phyloP scores from a whole-genome alignment of 2,888 invertebrate genomes.

The Pseudococcus jackbeardsleyi region DNA sequence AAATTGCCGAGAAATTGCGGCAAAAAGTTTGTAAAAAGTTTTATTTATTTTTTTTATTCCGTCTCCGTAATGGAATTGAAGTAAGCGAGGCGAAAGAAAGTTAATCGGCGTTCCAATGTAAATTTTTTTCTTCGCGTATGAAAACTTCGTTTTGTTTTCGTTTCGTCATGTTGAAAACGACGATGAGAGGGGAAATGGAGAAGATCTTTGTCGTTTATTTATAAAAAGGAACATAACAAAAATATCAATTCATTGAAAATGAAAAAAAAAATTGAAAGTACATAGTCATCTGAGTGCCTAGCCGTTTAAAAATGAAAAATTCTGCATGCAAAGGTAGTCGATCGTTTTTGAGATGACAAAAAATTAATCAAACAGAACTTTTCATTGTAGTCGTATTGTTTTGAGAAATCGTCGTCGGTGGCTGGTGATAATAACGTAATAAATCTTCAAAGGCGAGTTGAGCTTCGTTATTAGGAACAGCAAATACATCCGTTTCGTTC shows the following conservation, averaged over 20 bases:
- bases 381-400: background rate
- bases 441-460: background rate
- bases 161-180: background rate
- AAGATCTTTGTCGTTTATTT: background rate
- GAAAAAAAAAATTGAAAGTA: no score
- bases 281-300: no score
- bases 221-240: background rate
- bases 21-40: conserved; percentile 21
- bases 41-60: background rate
- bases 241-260: background rate
- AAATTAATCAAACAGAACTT: background rate
- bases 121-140: background rate
- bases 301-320: no score
- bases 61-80: background rate
- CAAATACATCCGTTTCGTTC: background rate
- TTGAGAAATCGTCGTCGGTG: background rate
- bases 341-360: background rate
- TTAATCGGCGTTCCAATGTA: conserved; percentile 24
- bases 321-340: no score
- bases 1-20: conserved; percentile 3
- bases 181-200: background rate
- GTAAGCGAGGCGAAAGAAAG: conserved; percentile 11
- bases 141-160: background rate
- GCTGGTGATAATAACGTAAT: background rate
- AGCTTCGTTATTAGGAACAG: background rate